Percentiles rank a stretch among this genome's conserved stretches.
These are phyloP conservation scores for Sceloporus tristichus DNA, from an alignment of 2,113 vertebrate genomes.

Conservation along the genomic window DNA sequence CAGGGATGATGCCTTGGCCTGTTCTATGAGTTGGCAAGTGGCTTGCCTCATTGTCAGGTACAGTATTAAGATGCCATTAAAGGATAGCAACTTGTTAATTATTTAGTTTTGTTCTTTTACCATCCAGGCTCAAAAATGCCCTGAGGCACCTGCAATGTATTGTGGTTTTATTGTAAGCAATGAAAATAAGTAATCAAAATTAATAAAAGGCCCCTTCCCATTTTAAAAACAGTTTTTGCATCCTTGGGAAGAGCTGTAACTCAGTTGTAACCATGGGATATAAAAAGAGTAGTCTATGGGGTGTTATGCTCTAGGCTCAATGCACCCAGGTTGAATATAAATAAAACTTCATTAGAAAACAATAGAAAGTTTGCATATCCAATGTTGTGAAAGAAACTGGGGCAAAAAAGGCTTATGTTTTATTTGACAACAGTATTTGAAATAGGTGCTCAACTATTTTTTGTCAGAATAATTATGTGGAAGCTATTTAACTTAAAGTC, in stretches of 20 bases:
- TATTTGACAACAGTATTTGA: neutral
- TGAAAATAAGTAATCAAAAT: no score
- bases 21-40: neutral
- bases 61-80: slow-evolving; percentile 1
- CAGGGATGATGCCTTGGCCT: neutral
- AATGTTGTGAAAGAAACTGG: neutral
- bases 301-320: neutral
- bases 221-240: no score
- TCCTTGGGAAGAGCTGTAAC: no score
- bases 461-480: no score
- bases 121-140: neutral
- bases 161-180: no score
- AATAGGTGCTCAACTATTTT: neutral
- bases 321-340: neutral
- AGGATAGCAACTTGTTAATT: neutral
- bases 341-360: neutral
- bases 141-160: neutral
- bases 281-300: neutral
- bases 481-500: no score
- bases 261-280: no score
- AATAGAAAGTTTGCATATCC: neutral
- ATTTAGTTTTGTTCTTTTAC: neutral
- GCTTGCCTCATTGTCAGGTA: neutral
- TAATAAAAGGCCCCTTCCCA: no score
- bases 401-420: neutral